Base-by-base conservation (phyloP, 2,113 vertebrate genomes). In the Poecile atricapillus region DNA sequence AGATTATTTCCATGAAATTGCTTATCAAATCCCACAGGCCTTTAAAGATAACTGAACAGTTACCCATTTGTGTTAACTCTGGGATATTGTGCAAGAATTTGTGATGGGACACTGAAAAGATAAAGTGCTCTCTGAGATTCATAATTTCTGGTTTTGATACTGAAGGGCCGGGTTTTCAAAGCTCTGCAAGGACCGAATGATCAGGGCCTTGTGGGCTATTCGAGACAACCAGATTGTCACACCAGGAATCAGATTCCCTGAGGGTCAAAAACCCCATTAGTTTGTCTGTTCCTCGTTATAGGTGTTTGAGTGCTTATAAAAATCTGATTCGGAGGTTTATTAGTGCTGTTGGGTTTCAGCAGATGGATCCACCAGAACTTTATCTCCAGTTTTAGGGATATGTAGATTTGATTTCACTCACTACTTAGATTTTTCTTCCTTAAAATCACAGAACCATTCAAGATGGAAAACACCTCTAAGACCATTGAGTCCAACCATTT, bases 1-100 rank as follows among this genome's bases (percentile, higher is more conserved):
- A 96, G 92, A 96, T 94, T 96, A 96, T 96, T 96, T 97, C 86
- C 59, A 23, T 68, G 87, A 96, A 96, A 97, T 96, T 96, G 94
- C 93, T 90, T 93, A 95, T 96, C 94, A 92, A 96, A 86, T 94
- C 95, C 96, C 93, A 88, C 11, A 90, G 94, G 95, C 91, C 27
- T 92, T 88, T 92, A 88, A 81, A 94, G 94, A 94, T 92, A 96
- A 91, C 85, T 94, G 95, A 97, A 81, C 94, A 95, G 79, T 96
- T 97, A 96, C 59, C 93, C 94, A 62, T 94, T 96, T 97, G 95
- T 91, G 93, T 91, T 93, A 96, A 91, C 70, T 96, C 94, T 95
- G 90, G 93, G 92, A 95, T 92, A 93, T 68, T 96, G 90, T 74
- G 90, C 82, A 95, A 77, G 82, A 85, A 94, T 95, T 96, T 95